Conservation (phyloP, 1,140 invertebrate species). For the Tetraneura akinire region DNA sequence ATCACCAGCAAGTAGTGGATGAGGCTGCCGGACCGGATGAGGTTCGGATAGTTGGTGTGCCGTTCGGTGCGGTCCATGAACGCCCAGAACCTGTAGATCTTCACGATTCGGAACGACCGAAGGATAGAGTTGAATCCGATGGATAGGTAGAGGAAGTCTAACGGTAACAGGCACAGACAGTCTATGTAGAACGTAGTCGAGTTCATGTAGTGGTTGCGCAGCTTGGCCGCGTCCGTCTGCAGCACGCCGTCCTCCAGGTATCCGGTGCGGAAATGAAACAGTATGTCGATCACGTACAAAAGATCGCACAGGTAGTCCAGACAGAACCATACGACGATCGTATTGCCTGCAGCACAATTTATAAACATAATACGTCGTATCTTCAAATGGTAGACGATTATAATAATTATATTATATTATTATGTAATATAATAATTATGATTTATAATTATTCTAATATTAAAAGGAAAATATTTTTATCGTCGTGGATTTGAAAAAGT, state of each 20-base stretch:
- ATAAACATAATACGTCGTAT: too few relatives aligned
- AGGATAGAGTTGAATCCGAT: constrained; percentile 97
- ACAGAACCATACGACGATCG: constrained; percentile 91
- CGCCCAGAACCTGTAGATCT: constrained; percentile 96
- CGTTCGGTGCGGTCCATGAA: constrained; percentile 98
- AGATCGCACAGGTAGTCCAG: constrained; percentile 96
- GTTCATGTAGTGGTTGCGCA: constrained; percentile 97
- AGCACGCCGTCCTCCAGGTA: constrained; percentile 95
- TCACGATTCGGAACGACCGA: constrained; percentile 93
- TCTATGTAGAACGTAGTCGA: constrained; percentile 98
- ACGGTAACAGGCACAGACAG: constrained; percentile 92
- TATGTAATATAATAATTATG: too few relatives aligned
- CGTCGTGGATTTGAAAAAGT: too few relatives aligned
- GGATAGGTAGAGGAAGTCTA: constrained; percentile 97
- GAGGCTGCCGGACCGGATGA: constrained; percentile 88
- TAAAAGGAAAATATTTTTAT: too few relatives aligned
- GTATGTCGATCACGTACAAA: constrained; percentile 92
- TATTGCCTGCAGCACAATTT: constrained; percentile 82
- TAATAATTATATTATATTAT: too few relatives aligned
- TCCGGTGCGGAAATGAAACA: constrained; percentile 95
- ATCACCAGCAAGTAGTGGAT: constrained; percentile 97
- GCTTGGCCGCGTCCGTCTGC: constrained; percentile 90
- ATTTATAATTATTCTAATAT: too few relatives aligned
- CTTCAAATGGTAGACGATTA: too few relatives aligned
- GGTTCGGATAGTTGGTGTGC: constrained; percentile 98